phyloP scores from a whole-genome alignment of 1,140 invertebrate genomes.

The Sitobion miscanthi region DNA sequence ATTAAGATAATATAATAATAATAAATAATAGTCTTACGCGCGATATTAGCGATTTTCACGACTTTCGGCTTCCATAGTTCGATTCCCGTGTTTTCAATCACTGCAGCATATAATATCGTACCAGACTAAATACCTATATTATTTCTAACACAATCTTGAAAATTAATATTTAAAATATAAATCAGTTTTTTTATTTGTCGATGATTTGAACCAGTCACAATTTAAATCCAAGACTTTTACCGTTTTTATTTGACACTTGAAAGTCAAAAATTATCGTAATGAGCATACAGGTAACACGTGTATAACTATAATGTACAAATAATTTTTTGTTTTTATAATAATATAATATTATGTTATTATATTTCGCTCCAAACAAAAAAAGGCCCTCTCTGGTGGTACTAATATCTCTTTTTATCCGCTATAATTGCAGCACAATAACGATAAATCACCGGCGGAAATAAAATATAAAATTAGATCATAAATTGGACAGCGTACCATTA shows the following conservation, averaged over 20 bases:
- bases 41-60: background rate
- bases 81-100: background rate
- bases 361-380: background rate
- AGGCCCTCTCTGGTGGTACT: background rate
- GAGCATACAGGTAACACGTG: background rate
- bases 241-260: background rate
- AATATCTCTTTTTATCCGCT: constrained; percentile 20
- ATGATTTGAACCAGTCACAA: background rate
- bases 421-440: background rate
- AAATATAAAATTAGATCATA: constrained; percentile 45
- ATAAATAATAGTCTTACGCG: too few species aligned
- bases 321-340: background rate
- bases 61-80: background rate
- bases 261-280: background rate
- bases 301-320: background rate
- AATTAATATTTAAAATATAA: background rate
- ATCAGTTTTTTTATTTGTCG: too few species aligned
- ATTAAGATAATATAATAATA: background rate
- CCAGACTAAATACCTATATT: background rate
- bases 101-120: background rate
- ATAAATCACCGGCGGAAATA: constrained; percentile 28
- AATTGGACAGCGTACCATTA: constrained; percentile 42
- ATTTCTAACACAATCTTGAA: background rate
- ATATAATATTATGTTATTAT: background rate
- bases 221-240: background rate